Base-by-base conservation (phyloP, 2,113 vertebrate species). In the Amblyornis subalaris region DNA sequence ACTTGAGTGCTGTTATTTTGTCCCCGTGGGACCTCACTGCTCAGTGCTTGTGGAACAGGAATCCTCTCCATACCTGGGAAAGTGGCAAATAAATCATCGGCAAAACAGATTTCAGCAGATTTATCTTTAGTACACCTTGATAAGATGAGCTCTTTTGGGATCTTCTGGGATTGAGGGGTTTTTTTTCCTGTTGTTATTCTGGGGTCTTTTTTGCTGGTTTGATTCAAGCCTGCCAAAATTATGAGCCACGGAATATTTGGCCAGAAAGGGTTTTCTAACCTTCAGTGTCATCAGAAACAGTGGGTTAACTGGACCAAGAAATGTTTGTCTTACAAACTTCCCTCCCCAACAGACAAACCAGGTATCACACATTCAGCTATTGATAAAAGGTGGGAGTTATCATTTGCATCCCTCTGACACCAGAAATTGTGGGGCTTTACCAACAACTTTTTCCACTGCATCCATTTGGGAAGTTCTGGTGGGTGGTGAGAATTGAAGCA, bases 311-410 rank as follows among this genome's bases (percentile, higher is more conserved):
- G 12, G 21, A 10, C 7, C 53, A 53, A 73, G 19, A 36, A 48
- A 58, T 2, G 3, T 2, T 0, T 2, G 5, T n/a, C 36, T 85
- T 53, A 60, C 17, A 94, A 64, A 72, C 2, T 3, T 1, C 7
- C 47, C 24, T 53, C 48, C 44, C 53, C 38, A 51, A 9, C 0
- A 50, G 23, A n/a, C 20, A 77, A 75, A 67, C 3, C 23, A 60
- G 22, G 4, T 47, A 31, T 25, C 31, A 33, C 51, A 76, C 20
- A 9, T 51, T 5, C 51, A 57, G 31, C 53, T 89, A 5, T 9
- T 47, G 62, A 26, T 61, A 47, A 67, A 66, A 73, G 3, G 20
- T 13, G 21, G 15, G 23, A 73, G 51, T 90, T 70, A 47, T 78
- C 36, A 65, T 42, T 76, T 92, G 45, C 54, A 70, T 16, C 26